Conservation (phyloP, 2,888 invertebrate species). For the Drosophila pseudotakahashii region DNA sequence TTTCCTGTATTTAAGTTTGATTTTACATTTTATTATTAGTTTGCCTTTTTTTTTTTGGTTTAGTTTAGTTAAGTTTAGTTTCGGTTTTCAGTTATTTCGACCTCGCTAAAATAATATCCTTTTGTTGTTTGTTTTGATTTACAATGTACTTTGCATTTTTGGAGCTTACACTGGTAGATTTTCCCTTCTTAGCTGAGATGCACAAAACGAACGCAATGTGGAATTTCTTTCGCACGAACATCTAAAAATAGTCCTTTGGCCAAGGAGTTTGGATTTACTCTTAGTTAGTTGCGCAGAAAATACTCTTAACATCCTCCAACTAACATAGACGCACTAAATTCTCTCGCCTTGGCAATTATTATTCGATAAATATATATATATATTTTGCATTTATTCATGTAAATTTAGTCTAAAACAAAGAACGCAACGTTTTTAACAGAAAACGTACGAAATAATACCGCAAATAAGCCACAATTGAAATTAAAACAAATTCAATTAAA, state of each 20-base stretch:
- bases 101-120: conserved; percentile 35
- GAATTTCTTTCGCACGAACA: conserved; percentile 36
- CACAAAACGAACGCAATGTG: conserved; percentile 11
- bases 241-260: conserved; percentile 47
- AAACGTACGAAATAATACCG: conserved; percentile 24
- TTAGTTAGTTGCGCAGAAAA: conserved; percentile 27
- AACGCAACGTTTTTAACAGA: conserved; percentile 25
- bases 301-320: conserved; percentile 53
- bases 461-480: conserved; percentile 60
- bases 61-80: conserved; percentile 35
- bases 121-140: conserved; percentile 51
- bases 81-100: conserved; percentile 31
- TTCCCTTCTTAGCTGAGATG: conserved; percentile 10
- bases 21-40: conserved; percentile 70
- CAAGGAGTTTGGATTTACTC: conserved; percentile 25
- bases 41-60: conserved; percentile 16
- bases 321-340: conserved; percentile 63
- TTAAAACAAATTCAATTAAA: conserved; percentile 60
- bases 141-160: conserved; percentile 53
- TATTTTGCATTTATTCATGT: conserved; percentile 38
- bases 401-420: conserved; percentile 58
- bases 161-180: conserved; percentile 12
- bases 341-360: conserved; percentile 46
- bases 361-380: conserved; percentile 38
- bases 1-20: conserved; percentile 78